Evolutionary conservation across 2,888 invertebrate species (phyloP).

Genomic region (Frankliniella intonsa): DNA sequence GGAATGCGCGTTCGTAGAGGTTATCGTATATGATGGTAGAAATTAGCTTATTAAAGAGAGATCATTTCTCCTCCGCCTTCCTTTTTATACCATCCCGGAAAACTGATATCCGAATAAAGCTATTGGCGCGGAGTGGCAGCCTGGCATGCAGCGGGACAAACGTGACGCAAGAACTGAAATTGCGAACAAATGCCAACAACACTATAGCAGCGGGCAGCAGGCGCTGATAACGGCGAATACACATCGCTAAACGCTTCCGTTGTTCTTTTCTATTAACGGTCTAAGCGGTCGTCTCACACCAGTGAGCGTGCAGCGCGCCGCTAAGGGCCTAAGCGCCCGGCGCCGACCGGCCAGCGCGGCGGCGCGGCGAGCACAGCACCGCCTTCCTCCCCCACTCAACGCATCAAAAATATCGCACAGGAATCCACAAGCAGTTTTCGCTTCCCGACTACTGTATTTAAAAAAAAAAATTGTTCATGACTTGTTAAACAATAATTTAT

Average conservation of each 20-base stretch:
- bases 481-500: too few relatives aligned
- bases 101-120: not conserved
- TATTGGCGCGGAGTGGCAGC: not conserved
- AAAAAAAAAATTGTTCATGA: too few relatives aligned
- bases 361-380: not conserved
- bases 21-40: too few relatives aligned
- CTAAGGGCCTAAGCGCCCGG: not conserved
- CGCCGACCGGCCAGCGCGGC: not conserved
- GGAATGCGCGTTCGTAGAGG: too few relatives aligned
- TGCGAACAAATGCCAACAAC: not conserved
- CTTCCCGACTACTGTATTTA: too few relatives aligned
- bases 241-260: constrained; percentile 12
- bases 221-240: not conserved
- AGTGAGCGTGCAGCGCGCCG: constrained; percentile 9
- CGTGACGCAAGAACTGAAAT: not conserved
- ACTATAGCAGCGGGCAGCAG: not conserved
- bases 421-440: too few relatives aligned
- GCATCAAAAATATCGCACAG: not conserved
- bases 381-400: not conserved
- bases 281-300: constrained; percentile 13
- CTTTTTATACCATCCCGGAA: not conserved
- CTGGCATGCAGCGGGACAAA: not conserved
- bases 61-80: not conserved
- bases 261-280: constrained; percentile 19
- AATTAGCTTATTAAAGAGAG: too few relatives aligned